phyloP scores from a whole-genome alignment of 2,113 vertebrate species.

The Charina bottae region DNA sequence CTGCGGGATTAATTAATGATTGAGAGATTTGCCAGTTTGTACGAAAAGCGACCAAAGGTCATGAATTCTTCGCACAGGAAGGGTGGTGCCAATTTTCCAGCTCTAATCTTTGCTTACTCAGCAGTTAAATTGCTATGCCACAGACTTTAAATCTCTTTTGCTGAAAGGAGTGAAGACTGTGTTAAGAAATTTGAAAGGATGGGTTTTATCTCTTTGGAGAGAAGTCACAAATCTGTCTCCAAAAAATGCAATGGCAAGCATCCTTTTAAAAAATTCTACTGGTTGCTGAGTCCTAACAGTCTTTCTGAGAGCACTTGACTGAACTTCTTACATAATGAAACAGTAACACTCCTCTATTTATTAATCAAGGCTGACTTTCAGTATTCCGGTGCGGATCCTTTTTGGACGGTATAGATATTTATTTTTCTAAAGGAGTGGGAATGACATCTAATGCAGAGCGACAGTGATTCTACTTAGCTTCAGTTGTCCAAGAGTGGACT shows the following conservation, averaged over 20 bases:
- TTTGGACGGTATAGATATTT: background rate
- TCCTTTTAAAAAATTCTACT: background rate
- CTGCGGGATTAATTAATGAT: constrained; percentile 11
- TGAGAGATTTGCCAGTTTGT: constrained; percentile 3
- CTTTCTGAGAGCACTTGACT: background rate
- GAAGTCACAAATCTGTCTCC: constrained; percentile 8
- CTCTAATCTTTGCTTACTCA: background rate
- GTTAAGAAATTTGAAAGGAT: rapidly evolving
- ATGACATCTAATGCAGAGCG: background rate
- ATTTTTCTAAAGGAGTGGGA: background rate
- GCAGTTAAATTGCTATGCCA: rapidly evolving
- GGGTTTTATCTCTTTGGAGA: background rate
- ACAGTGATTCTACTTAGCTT: background rate
- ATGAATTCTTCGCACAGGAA: background rate
- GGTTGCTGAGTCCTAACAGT: background rate
- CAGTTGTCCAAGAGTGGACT: background rate
- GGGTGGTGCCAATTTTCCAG: rapidly evolving
- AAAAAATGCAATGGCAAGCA: constrained; percentile 9
- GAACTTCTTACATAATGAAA: background rate
- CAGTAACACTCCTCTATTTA: background rate
- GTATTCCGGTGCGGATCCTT: background rate
- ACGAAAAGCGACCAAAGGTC: background rate
- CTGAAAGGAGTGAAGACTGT: background rate
- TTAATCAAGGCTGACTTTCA: background rate
- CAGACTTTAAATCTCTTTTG: rapidly evolving